Conservation (phyloP, 2,888 invertebrate species). For the Geotrupes spiniger region DNA sequence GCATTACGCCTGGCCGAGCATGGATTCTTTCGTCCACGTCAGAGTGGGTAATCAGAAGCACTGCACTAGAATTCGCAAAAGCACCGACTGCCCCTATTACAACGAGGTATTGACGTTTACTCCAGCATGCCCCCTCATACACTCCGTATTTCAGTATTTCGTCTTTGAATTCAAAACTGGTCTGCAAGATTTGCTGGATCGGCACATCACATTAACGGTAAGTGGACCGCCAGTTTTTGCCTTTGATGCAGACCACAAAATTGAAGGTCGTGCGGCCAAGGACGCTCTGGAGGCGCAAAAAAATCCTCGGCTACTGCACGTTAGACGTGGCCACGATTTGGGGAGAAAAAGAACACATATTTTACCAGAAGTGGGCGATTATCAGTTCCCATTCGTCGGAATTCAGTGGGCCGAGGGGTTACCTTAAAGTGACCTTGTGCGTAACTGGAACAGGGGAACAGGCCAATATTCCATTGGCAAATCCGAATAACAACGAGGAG, state of each 20-base stretch:
- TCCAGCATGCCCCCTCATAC: background rate
- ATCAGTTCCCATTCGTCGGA: conserved; percentile 61
- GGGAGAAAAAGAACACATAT: conserved; percentile 74
- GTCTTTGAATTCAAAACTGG: conserved; percentile 61
- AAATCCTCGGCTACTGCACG: conserved; percentile 58
- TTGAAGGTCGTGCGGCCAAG: conserved; percentile 43
- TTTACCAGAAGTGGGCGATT: conserved; percentile 84
- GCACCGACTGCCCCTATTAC: conserved; percentile 63
- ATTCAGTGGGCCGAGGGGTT: conserved; percentile 62
- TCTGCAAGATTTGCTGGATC: conserved; percentile 57
- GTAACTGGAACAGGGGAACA: conserved; percentile 69
- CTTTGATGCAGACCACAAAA: background rate
- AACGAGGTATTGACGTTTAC: conserved; percentile 58
- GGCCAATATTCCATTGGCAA: conserved; percentile 55
- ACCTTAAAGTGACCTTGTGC: conserved; percentile 76
- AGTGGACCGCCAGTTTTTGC: conserved; percentile 17
- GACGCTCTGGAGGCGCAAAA: conserved; percentile 49
- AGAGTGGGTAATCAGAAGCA: conserved; percentile 61
- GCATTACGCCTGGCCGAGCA: conserved; percentile 54
- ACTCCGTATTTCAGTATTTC: conserved; percentile 57
- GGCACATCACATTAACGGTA: conserved; percentile 61
- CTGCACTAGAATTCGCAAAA: conserved; percentile 57
- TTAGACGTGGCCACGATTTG: conserved; percentile 70
- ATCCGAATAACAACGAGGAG: conserved; percentile 62
- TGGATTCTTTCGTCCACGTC: conserved; percentile 62